phyloP scores from a whole-genome alignment of 2,888 invertebrate genomes.

The Pristionchus fissidentatus region DNA sequence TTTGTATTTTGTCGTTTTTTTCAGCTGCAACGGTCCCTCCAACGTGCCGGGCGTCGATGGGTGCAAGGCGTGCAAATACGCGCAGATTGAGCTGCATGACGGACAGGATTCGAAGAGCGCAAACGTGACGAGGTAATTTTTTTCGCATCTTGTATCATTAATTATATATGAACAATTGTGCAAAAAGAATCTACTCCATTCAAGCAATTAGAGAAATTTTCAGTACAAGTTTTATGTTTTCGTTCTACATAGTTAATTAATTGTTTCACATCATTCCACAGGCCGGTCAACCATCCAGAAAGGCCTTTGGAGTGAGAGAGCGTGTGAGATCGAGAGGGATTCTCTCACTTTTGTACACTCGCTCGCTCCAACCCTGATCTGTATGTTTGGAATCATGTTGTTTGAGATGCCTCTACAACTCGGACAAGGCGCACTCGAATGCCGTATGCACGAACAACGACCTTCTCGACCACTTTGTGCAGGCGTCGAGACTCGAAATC shows the following conservation, averaged over 20 bases:
- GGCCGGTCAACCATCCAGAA: no score
- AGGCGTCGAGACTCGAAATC: neutral
- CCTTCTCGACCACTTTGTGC: conserved; percentile 39
- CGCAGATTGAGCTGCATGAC: conserved; percentile 82
- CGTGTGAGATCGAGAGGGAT: no score
- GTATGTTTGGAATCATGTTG: neutral
- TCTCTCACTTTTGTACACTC: no score
- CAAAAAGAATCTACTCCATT: no score
- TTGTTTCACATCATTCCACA: no score
- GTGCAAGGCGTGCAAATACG: conserved; percentile 91
- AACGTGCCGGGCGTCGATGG: conserved; percentile 88
- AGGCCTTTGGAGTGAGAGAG: no score
- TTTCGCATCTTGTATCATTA: no score
- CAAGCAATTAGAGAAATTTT: no score
- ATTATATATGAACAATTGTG: no score
- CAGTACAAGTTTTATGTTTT: no score
- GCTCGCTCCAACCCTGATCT: neutral
- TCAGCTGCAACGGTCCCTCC: conserved; percentile 88
- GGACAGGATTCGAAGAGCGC: neutral
- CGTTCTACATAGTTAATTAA: no score
- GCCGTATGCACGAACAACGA: conserved; percentile 11
- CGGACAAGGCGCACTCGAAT: neutral
- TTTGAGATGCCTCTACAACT: conserved; percentile 42
- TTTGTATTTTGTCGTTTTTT: neutral
- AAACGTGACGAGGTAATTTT: neutral